Evolutionary conservation across 2,113 vertebrate genomes (phyloP), one percentile per base, ranked within the genome.

Genomic region (Urocolius indicus): DNA sequence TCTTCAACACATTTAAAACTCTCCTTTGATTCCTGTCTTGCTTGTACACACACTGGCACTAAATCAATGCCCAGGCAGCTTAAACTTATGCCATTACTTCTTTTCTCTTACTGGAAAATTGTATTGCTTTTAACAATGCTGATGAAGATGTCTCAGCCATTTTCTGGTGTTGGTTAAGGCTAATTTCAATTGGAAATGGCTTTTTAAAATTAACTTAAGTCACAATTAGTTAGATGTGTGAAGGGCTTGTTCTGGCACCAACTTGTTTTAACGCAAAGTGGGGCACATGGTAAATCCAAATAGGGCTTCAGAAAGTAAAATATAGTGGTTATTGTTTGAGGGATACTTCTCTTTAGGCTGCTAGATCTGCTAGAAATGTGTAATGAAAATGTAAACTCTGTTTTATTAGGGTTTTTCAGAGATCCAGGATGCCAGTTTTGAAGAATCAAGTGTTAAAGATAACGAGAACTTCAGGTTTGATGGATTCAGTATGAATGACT

Each of bases 401-500:
- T 1, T 68, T 96, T 89, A 57, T 75, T 76, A 98, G 98, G 88
- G 73, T 15, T 54, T 54, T 73, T 85, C 23, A 2, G 68, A 74
- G 66, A 75, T 22, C 69, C 77, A 79, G 45, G 65, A 51, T n/a
- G 78, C 43, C 19, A 8, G 32, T 84, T 49, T 58, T n/a, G 97
- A 97, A 29, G 86, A 92, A 38, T 48, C 91, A 10, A 43, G 78
- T 26, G 32, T 75, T 61, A 77, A 54, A 75, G 93, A 95, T 34
- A 85, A 84, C 0, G 89, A 96, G 30, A 94, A 96, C 6, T 77
- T 84, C 7, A 32, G 57, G 30, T 67, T 84, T 69, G 92, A 87
- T 54, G 77, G 93, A 48, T 89, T 95, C 74, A 69, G 3, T 62
- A 72, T 95, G 23, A 95, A 67, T 32, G 91, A 59, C 46, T 98